Conservation (phyloP, 2,113 vertebrate genomes). For the Parus major region DNA sequence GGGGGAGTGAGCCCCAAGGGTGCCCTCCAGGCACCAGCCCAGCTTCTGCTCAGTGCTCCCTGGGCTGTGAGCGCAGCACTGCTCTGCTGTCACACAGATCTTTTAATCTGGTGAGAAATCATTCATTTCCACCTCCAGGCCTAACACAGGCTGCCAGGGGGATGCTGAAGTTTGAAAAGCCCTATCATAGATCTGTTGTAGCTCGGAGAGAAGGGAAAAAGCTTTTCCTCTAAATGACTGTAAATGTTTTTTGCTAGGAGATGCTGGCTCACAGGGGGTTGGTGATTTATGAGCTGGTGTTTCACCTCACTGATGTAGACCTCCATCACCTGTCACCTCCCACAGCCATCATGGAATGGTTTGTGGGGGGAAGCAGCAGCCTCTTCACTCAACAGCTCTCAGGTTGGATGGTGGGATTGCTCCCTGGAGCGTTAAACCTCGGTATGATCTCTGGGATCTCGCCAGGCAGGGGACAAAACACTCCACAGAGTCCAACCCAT, state of each 20-base stretch:
- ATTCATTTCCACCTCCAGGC: constrained; percentile 28
- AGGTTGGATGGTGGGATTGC: accelerated
- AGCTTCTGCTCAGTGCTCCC: accelerated
- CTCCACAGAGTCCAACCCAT: not conserved
- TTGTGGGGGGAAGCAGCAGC: not conserved
- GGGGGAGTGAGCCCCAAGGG: not conserved
- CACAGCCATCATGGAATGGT: accelerated
- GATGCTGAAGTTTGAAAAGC: constrained; percentile 28
- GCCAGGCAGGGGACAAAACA: accelerated
- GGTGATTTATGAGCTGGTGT: not conserved
- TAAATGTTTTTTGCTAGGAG: not conserved
- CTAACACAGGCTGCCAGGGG: not conserved
- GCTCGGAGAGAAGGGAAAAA: not conserved
- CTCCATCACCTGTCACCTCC: not conserved
- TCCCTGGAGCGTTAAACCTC: accelerated
- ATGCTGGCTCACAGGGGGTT: not conserved
- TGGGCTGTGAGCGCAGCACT: accelerated
- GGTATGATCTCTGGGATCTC: accelerated
- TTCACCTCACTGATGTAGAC: not conserved
- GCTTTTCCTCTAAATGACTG: constrained; percentile 24
- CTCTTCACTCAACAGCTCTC: not conserved
- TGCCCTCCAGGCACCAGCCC: not conserved
- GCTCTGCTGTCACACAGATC: not conserved
- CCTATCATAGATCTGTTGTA: constrained; percentile 30
- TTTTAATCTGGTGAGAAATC: not conserved